Conservation (phyloP, 2,113 vertebrate species). For the Elaphurus davidianus region DNA sequence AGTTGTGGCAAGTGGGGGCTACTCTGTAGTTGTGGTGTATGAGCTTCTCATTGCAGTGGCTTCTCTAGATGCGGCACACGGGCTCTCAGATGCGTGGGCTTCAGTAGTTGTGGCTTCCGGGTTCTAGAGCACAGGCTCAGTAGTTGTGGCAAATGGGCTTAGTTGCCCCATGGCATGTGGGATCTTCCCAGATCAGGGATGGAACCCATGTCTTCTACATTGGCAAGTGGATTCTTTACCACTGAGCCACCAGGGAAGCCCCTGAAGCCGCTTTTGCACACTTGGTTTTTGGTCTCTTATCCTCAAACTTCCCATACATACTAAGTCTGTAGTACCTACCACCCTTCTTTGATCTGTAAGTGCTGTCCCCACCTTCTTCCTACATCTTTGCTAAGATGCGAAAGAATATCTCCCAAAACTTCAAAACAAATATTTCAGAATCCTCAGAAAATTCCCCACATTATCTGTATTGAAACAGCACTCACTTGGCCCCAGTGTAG, state of each 20-base stretch:
- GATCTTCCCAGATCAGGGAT: not conserved
- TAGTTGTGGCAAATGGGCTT: not conserved
- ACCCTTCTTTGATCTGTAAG: not conserved
- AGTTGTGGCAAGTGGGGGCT: not conserved
- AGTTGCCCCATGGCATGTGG: not conserved
- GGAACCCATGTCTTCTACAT: not conserved
- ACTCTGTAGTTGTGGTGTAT: fast-evolving
- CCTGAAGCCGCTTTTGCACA: not conserved
- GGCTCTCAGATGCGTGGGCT: fast-evolving
- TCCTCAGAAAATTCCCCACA: not conserved
- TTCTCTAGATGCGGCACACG: not conserved
- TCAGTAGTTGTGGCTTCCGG: fast-evolving
- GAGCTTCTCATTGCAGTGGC: not conserved
- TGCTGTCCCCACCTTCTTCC: not conserved
- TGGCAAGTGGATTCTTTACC: not conserved
- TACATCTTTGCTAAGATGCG: not conserved
- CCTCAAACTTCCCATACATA: not conserved
- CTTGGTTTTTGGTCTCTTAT: not conserved
- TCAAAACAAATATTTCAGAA: not conserved
- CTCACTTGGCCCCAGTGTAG: not conserved
- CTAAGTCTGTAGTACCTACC: not conserved
- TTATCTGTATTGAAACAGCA: not conserved
- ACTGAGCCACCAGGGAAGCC: not conserved
- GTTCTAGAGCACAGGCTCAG: not conserved
- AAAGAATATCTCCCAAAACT: not conserved